phyloP scores from a whole-genome alignment of 2,113 vertebrate species.

The Cairina moschata region DNA sequence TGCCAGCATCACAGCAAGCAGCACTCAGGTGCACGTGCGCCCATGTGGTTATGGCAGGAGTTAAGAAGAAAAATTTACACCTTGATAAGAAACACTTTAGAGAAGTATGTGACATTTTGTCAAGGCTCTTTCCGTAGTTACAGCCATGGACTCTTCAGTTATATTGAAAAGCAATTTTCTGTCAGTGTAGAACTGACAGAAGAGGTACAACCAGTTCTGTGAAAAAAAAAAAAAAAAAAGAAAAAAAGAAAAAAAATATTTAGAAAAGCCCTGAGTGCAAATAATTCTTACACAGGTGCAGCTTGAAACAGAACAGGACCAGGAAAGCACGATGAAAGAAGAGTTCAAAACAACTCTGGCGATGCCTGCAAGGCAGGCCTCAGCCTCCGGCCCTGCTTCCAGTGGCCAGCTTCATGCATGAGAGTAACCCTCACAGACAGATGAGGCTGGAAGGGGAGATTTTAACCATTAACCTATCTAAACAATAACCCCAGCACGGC shows the following conservation, averaged over 20 bases:
- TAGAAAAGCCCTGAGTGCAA: background rate
- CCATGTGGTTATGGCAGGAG: background rate
- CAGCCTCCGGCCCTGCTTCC: background rate
- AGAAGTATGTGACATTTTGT: background rate
- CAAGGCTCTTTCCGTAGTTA: background rate
- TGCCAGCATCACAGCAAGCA: background rate
- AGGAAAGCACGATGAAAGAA: background rate
- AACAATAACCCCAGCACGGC: background rate
- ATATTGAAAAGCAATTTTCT: background rate
- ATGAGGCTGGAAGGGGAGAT: background rate
- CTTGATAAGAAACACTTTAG: background rate
- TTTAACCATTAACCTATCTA: background rate
- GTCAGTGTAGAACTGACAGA: background rate
- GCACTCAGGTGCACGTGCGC: background rate
- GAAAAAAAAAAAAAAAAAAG: background rate
- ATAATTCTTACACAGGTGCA: background rate
- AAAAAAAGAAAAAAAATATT: background rate
- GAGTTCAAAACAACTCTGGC: background rate
- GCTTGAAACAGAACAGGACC: background rate
- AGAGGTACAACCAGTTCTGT: background rate
- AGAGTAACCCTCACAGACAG: background rate
- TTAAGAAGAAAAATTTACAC: background rate
- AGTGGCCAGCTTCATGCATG: accelerated
- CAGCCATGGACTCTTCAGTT: background rate
- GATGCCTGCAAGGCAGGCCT: background rate